phyloP scores from a whole-genome alignment of 2,113 vertebrate species.

The Stegostoma tigrinum region DNA sequence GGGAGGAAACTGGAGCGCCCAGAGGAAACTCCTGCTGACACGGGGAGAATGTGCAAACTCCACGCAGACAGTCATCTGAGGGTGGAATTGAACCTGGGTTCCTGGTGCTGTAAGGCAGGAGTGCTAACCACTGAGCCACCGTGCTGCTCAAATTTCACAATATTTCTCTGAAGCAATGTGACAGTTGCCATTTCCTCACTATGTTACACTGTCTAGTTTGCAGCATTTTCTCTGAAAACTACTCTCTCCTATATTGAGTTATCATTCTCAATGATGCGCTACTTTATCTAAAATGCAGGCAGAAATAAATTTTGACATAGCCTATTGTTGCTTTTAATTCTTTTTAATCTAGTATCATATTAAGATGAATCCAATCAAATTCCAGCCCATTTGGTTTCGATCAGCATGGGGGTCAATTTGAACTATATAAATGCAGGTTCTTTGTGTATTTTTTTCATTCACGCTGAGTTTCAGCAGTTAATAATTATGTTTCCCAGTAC shows the following conservation, averaged over 20 bases:
- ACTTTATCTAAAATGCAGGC: not conserved
- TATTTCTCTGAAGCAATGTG: not conserved
- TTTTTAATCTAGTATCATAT: not conserved
- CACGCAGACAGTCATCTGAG: not conserved
- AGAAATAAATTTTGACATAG: not conserved
- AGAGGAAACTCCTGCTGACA: not conserved
- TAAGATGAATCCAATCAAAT: not conserved
- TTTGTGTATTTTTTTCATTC: not conserved
- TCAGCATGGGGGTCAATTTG: not conserved
- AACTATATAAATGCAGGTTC: not conserved
- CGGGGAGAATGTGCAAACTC: not conserved
- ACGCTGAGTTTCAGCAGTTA: not conserved
- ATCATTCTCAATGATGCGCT: not conserved
- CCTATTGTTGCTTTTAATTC: not conserved
- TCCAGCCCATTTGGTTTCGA: not conserved
- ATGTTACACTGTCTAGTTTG: not conserved
- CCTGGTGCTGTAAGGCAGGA: too few species aligned
- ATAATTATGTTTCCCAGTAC: not conserved
- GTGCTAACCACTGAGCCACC: too few species aligned
- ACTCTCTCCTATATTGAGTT: not conserved
- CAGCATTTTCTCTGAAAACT: not conserved
- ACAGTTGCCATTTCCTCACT: not conserved
- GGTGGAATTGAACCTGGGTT: too few species aligned
- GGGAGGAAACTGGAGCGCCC: not conserved
- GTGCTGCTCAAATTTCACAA: not conserved